Base-by-base conservation (phyloP, 1,140 invertebrate species). In the Neelides sp. region DNA sequence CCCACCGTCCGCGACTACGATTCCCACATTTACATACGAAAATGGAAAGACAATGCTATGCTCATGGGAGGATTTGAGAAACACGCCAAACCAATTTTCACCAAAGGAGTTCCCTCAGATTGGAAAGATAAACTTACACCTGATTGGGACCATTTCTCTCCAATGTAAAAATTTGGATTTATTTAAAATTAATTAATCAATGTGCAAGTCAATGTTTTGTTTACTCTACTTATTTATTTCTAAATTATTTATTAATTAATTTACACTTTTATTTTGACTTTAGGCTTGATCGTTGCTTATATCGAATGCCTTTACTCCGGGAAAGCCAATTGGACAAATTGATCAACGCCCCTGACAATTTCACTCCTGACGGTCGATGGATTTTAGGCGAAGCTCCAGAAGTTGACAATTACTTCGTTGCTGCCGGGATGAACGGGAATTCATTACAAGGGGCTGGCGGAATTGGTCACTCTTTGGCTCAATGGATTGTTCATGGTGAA, bases 401-500 rank as follows among this genome's bases (percentile, higher is more conserved):
- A 81, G 83, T 96, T 52, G 73, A 78, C 60, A 96, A 96, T 64
- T 98, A 98, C 69, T 91, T 83, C 66, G 80, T 99, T 19, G 90
- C 92, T 3, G 88, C 90, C 48, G 76, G 73, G 47, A 78, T 77
- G 74, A 78, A 76, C 65, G 76, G 73, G 42, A 78, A 77, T 64
- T 71, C 75, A n/a, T 62, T 78, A 22, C 75, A 77, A 72, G 74
- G 75, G 23, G 75, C 75, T 48, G 83, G 83, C 45, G 85, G 85
- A 1, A 77, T 87, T 47, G 86, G 83, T 1, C 76, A 79, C 66
- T 1, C 78, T 84, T 57, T 83, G 79, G 77, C 53, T 2, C 85
- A 97, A 65, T 79, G 87, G 63, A 92, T 98, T 30, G 73, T 85
- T 0, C 80, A 85, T 55, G 87, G 85, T 0, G 77, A 79, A 48